phyloP scores from a whole-genome alignment of 2,888 invertebrate species.

The Metallyticus violacea region DNA sequence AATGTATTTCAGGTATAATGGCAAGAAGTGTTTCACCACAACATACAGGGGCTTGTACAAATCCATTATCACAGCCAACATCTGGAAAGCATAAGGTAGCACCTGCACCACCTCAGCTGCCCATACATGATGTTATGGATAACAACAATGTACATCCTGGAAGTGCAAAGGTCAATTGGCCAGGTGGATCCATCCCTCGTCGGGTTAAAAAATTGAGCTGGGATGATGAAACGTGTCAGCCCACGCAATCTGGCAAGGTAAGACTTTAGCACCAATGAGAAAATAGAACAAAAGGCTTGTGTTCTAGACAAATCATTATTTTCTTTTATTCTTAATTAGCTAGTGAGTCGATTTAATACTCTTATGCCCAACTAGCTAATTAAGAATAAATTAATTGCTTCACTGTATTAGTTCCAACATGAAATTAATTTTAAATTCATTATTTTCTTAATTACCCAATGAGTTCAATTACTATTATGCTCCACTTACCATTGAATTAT shows the following conservation, averaged over 20 bases:
- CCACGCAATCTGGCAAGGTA: neutral
- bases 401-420: too few species aligned
- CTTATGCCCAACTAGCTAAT: too few species aligned
- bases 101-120: conserved; percentile 41
- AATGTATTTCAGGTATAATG: conserved; percentile 47
- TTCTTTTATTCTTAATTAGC: too few species aligned
- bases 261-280: neutral
- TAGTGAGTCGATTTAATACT: too few species aligned
- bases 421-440: neutral
- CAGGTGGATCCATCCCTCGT: conserved; percentile 64
- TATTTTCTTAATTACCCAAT: neutral
- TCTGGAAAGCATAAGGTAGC: conserved; percentile 36
- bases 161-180: conserved; percentile 53
- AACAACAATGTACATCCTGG: conserved; percentile 41
- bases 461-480: too few species aligned
- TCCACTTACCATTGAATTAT: too few species aligned
- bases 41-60: neutral
- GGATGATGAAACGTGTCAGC: conserved; percentile 57
- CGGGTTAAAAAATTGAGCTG: conserved; percentile 77
- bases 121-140: conserved; percentile 41
- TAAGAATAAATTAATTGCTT: too few species aligned
- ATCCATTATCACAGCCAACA: conserved; percentile 4
- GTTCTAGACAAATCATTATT: too few species aligned
- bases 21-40: conserved; percentile 45
- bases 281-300: neutral